Conservation (phyloP, 2,113 vertebrate species). For the Sceloporus undulatus region DNA sequence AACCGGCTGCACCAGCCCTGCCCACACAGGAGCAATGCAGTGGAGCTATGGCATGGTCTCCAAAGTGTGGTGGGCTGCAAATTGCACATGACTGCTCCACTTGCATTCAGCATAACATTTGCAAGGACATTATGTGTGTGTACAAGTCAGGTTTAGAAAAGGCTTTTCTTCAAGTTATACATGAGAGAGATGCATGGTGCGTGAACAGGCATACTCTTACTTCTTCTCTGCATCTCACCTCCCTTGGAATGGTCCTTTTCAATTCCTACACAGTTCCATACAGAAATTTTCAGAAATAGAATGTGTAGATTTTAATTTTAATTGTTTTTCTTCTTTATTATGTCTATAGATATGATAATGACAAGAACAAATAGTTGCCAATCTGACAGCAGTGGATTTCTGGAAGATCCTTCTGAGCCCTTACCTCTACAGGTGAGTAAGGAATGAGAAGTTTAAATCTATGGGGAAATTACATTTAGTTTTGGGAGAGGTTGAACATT, state of each 20-base stretch:
- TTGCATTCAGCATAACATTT: background rate
- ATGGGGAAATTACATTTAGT: too few species aligned
- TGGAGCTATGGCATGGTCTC: too few species aligned
- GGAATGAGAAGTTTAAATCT: background rate
- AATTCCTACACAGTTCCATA: background rate
- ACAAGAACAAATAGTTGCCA: conserved; percentile 84
- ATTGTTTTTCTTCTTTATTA: conserved; percentile 10
- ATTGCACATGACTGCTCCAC: background rate
- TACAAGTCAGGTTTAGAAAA: background rate
- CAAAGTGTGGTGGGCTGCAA: too few species aligned
- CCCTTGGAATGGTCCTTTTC: background rate
- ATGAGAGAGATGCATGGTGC: background rate
- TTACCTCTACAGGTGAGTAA: conserved; percentile 65
- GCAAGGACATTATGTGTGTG: background rate
- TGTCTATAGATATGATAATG: conserved; percentile 41
- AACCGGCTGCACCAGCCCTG: too few species aligned
- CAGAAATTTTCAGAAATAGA: background rate
- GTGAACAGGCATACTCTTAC: too few species aligned
- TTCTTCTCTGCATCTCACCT: background rate
- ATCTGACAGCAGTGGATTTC: conserved; percentile 86
- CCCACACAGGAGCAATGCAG: background rate
- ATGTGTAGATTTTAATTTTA: background rate
- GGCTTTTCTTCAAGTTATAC: background rate
- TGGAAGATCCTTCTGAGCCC: conserved; percentile 80
- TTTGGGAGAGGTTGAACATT: too few species aligned